phyloP scores from a whole-genome alignment of 2,113 vertebrate genomes.

The Isichthys henryi region DNA sequence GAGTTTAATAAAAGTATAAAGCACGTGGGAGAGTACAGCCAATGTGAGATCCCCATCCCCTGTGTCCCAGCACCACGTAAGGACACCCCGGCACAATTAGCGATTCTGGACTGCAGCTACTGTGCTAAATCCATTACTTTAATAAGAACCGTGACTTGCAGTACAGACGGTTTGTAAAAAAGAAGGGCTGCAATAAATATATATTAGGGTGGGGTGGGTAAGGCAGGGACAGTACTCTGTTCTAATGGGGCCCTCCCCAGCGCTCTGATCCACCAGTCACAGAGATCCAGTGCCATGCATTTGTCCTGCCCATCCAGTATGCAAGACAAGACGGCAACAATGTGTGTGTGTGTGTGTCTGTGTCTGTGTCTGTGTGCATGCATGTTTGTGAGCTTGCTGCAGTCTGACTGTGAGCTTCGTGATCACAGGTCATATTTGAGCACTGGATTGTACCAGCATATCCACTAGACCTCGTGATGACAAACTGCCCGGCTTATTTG shows the following conservation, averaged over 20 bases:
- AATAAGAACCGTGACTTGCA: constrained; percentile 20
- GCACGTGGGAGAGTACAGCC: not conserved
- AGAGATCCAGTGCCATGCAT: not conserved
- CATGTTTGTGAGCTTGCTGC: not conserved
- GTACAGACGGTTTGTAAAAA: constrained; percentile 9
- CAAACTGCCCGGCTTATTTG: not conserved
- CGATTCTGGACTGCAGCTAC: constrained; percentile 12
- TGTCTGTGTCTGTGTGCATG: not conserved
- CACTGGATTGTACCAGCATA: not conserved
- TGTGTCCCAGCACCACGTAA: not conserved
- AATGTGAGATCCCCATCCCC: not conserved
- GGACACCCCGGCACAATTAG: not conserved
- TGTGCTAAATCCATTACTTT: constrained; percentile 20
- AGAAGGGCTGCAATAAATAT: not conserved
- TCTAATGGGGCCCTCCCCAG: not conserved
- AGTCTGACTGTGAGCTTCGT: not conserved
- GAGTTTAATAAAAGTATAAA: not conserved
- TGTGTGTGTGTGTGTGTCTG: not conserved
- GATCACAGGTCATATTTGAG: not conserved
- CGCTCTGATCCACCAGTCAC: not conserved
- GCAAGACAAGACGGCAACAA: not conserved
- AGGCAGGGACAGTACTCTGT: not conserved
- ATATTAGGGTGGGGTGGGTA: not conserved
- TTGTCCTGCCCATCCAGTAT: not conserved
- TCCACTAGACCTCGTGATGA: not conserved